These are phyloP conservation scores for Saxicola maurus DNA, from an alignment of 2,797 vertebrate genomes.

Conservation along the genomic window DNA sequence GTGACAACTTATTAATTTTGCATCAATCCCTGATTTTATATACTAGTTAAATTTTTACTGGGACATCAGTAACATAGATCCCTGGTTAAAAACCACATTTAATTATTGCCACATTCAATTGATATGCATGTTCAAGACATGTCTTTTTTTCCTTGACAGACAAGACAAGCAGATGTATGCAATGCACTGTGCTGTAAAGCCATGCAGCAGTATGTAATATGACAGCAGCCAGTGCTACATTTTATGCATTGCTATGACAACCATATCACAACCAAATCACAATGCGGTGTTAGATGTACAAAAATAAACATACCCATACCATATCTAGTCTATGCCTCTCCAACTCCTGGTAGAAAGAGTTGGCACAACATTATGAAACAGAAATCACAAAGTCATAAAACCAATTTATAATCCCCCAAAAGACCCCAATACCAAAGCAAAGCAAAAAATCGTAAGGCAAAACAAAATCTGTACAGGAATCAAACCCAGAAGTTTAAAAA, in stretches of 20 bases:
- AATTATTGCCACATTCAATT: slow-evolving; percentile 42
- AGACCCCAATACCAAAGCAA: slow-evolving; percentile 85
- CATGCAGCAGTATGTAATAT: slow-evolving; percentile 90
- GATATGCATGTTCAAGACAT: slow-evolving; percentile 39
- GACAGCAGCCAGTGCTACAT: slow-evolving; percentile 90
- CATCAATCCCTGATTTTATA: slow-evolving; percentile 1
- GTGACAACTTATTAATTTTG: slow-evolving; percentile 25
- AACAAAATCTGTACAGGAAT: slow-evolving; percentile 63
- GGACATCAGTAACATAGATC: slow-evolving; percentile 57
- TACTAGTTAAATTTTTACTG: slow-evolving; percentile 32
- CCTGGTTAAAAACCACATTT: slow-evolving; percentile 28
- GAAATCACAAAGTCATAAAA: slow-evolving; percentile 89
- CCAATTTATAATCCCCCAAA: slow-evolving; percentile 76
- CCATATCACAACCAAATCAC: slow-evolving; percentile 92
- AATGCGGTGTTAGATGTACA: slow-evolving; percentile 93
- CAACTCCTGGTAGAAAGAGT: slow-evolving; percentile 99
- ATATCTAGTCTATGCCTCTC: slow-evolving; percentile 99
- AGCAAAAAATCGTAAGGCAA: slow-evolving; percentile 75
- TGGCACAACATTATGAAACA: slow-evolving; percentile 93
- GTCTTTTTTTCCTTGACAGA: slow-evolving; percentile 74
- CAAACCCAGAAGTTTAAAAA: slow-evolving; percentile 46
- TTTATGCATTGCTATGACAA: slow-evolving; percentile 98
- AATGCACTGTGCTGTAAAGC: slow-evolving; percentile 88
- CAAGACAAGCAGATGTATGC: slow-evolving; percentile 92
- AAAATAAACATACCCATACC: slow-evolving; percentile 99